Base-by-base conservation (phyloP, 1,140 invertebrate genomes). In the Zaprionus inermis region DNA sequence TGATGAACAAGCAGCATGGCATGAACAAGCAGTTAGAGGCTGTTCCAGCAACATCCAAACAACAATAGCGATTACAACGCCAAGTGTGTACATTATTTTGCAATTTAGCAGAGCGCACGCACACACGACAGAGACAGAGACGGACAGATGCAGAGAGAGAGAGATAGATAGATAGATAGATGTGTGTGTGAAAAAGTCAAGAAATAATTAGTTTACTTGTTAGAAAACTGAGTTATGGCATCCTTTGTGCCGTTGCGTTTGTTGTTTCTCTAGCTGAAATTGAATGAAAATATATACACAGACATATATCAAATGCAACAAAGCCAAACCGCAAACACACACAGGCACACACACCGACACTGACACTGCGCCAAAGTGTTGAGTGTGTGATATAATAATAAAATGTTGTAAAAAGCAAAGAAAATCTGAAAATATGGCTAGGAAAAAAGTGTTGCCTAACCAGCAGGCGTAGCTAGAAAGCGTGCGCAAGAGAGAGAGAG, bases 181-280 rank as follows among this genome's bases (percentile, higher is more conserved):
- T 10, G 30, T 32, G 30, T 32, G 30, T 32, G 30, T 32, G 30
- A 73, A 83, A 89, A 84, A 89, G 79, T 91, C 74, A 74, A 86
- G 81, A 90, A 90, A 90, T 90, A 90, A 91, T 90, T 90, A 90
- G 86, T 90, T 90, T 90, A 90, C 86, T 90, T 90, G 88, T 81
- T 83, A 83, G 57, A 66, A 83, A 86, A 90, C 78, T 88, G 79
- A 90, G 82, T 90, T 90, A 89, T 89, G 78, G 75, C 38, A 44
- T 66, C 74, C 84, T 89, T 89, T 89, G 79, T 90, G 80, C 59
- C 73, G 66, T 55, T 58, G 63, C 73, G 76, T 32, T 6, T 32
- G 30, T 83, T 83, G 83, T 89, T 88, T 77, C 73, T 75, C 70
- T 78, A 84, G 84, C 81, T 89, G 61, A 81, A 89, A 89, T 89